Evolutionary conservation across 2,113 vertebrate species (phyloP), one percentile per base, ranked within the genome.

Genomic region (Austrofundulus limnaeus): DNA sequence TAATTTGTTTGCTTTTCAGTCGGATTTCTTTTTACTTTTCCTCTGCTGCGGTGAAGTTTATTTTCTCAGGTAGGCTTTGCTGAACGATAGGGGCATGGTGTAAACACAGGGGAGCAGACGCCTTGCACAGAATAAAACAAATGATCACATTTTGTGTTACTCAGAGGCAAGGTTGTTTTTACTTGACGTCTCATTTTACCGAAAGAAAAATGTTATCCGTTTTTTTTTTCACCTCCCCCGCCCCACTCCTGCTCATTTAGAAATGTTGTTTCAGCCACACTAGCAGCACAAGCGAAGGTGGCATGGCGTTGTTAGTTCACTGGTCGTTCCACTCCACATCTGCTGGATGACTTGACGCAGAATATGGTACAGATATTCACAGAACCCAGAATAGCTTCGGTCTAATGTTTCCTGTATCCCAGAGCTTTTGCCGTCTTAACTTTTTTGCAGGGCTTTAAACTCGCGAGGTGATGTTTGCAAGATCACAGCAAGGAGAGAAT

Each of bases 1-100:
- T 70, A 59, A 61, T 72, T 70, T 79, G 51, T 84, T 84, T 80
- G 53, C 74, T 41, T 67, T 83, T 39, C 14, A 66, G 80, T 84
- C 54, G 1, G 52, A 69, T 72, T 66, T 45, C 19, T 46, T 20
- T 46, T 64, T 20, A 62, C 38, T 50, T 50, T 57, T 65, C 58
- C 31, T 56, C 21, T 56, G 54, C 50, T 45, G 49, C 57, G 41
- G 34, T 41, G 15, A 50, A 52, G 34, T 75, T 72, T 70, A 58
- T 86, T 73, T 66, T 65, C 20, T 67, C 2, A 2, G 20, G 54
- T 56, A 46, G 50, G 60, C 56, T 68, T 38, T 46, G 66, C 58
- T 74, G 61, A 52, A 67, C 79, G 75, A 78, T 63, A 61, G 69
- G 58, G 24, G 17, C 37, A n/a, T 61, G 67, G 31, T 43, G 59